Base-by-base conservation (phyloP, 1,140 invertebrate genomes). In the Leptinotarsa texana region DNA sequence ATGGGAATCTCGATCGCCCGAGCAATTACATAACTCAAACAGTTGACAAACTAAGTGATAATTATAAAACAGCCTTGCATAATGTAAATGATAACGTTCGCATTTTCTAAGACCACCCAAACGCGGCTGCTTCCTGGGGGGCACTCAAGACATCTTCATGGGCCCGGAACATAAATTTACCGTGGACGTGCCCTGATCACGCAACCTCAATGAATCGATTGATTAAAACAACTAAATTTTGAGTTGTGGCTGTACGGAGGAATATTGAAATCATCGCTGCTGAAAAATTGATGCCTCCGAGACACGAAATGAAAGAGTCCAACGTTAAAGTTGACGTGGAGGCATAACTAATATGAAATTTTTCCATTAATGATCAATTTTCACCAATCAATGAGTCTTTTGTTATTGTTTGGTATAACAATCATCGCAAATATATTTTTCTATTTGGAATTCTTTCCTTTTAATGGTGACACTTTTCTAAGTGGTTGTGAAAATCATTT, bases 131-230 rank as follows among this genome's bases (percentile, higher is more conserved):
- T 76, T 80, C 78, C 80, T 80, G 80, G 80, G 80, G 78, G 76
- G 78, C 78, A 79, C 65, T 80, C 77, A 78, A 80, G 80, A 79
- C 80, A 79, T 80, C 80, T 80, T 80, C 80, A 79, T 80, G 78
- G 80, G 78, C 74, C 78, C 78, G 73, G 73, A 69, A 79, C 78
- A 80, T 80, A 80, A 80, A 80, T 80, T 79, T 77, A 76, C 75
- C 74, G 75, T 74, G 67, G 78, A 79, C 79, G 75, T 80, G 76
- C 74, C 72, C 79, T 78, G 80, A 80, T 79, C 80, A 80, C 80
- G 80, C 80, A 80, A 80, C 76, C 78, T 75, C 74, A 80, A 80
- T 79, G 68, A 70, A 77, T 76, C 76, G 77, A 80, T 78, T 80
- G 80, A 80, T 80, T 79, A 80, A 80, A 72, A 80, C 74, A 77